Percentiles rank a stretch among this genome's conserved stretches.
phyloP scores from a whole-genome alignment of 2,888 invertebrate genomes.

The Cylindroiulus punctatus region DNA sequence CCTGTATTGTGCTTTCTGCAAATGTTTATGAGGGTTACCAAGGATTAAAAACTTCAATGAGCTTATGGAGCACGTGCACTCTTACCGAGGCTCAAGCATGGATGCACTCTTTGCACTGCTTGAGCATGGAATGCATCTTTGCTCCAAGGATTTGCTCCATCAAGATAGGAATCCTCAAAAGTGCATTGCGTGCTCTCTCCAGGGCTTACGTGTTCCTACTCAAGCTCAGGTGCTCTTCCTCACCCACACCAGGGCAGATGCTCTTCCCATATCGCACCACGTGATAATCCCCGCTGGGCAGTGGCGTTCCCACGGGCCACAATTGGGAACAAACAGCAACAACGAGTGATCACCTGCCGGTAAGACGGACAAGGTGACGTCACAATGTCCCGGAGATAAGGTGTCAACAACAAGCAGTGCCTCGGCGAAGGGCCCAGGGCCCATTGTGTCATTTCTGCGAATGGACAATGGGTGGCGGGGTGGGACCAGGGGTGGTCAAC shows the following conservation, averaged over 20 bases:
- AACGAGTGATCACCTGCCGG: not conserved
- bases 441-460: slow-evolving; percentile 23
- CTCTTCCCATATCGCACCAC: not conserved
- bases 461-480: not conserved
- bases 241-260: not conserved
- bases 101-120: no score
- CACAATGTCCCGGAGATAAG: not conserved
- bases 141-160: no score
- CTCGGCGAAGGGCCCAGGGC: not conserved
- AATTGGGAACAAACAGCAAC: slow-evolving; percentile 10
- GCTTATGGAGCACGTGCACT: no score
- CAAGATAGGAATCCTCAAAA: no score
- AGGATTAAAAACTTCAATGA: no score
- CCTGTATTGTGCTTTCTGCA: no score
- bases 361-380: not conserved
- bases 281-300: not conserved
- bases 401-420: not conserved
- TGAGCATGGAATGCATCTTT: no score
- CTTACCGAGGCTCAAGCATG: no score
- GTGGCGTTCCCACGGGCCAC: not conserved
- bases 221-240: not conserved
- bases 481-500: not conserved
- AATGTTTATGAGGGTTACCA: no score
- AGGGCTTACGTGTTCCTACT: not conserved
- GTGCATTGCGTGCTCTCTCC: no score